Percentiles rank a stretch among this genome's conserved stretches.
Evolutionary conservation across 2,113 vertebrate species (phyloP).

Genomic region (Callaeas wilsoni): DNA sequence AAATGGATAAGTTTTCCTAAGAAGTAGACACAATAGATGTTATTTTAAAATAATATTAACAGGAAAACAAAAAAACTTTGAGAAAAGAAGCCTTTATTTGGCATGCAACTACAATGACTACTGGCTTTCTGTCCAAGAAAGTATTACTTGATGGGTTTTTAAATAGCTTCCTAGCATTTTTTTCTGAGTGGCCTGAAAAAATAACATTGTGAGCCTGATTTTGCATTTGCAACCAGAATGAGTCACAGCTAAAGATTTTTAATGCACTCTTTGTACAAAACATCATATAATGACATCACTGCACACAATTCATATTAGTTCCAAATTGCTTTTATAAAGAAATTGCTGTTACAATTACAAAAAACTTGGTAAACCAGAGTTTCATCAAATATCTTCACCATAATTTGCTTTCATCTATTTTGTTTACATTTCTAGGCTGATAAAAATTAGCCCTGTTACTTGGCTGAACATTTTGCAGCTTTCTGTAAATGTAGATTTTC

Average conservation of each 20-base stretch:
- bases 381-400: neutral
- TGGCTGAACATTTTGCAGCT: neutral
- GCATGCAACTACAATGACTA: neutral
- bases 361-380: neutral
- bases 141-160: neutral
- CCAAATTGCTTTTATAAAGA: neutral
- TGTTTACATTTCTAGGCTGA: neutral
- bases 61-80: neutral
- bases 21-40: neutral
- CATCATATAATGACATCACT: neutral
- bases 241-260: neutral
- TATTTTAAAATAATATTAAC: neutral
- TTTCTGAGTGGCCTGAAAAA: neutral
- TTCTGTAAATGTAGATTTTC: neutral
- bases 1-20: neutral
- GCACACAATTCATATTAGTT: accelerated
- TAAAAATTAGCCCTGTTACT: neutral
- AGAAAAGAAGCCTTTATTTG: neutral
- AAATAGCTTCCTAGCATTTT: neutral
- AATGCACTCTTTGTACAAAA: neutral
- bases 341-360: neutral
- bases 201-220: neutral
- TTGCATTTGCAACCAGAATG: neutral
- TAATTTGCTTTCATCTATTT: neutral
- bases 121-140: neutral